Percentiles rank a stretch among this genome's conserved stretches.
Evolutionary conservation across 2,113 vertebrate species (phyloP).

Genomic region (Pao palembangensis): DNA sequence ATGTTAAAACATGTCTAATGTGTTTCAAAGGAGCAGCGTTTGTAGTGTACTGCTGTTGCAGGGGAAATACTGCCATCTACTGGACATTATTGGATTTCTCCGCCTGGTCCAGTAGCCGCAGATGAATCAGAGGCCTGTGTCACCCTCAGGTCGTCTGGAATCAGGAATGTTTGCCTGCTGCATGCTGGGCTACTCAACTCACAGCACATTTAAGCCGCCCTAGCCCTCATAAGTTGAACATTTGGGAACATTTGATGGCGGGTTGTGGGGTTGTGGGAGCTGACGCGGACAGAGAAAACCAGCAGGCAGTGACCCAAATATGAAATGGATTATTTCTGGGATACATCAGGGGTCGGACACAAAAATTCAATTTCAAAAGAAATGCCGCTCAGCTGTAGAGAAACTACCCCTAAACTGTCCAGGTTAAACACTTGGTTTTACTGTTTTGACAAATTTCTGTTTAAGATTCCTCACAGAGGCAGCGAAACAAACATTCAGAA

Average conservation of each 20-base stretch:
- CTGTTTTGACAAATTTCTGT: no score
- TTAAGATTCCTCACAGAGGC: no score
- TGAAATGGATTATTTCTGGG: constrained; percentile 17
- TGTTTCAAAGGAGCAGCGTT: background rate
- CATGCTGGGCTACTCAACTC: constrained; percentile 22
- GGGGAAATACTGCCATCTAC: constrained; percentile 64
- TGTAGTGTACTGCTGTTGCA: constrained; percentile 14
- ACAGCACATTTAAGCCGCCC: constrained; percentile 14
- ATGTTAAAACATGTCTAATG: background rate
- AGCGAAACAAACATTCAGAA: no score
- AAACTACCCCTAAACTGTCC: background rate
- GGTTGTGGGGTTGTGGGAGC: constrained; percentile 8
- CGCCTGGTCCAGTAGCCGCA: constrained; percentile 39
- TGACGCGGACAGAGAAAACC: constrained; percentile 16
- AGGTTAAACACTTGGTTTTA: background rate
- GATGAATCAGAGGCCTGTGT: constrained; percentile 47
- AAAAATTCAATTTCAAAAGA: constrained; percentile 10
- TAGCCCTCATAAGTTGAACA: no score
- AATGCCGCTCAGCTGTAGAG: background rate
- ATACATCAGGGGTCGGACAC: constrained; percentile 10
- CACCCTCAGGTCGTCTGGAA: constrained; percentile 44
- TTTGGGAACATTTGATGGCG: constrained; percentile 19
- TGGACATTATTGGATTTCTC: constrained; percentile 24
- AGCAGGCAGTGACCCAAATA: constrained; percentile 18
- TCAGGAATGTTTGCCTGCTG: constrained; percentile 35